Evolutionary conservation across 2,888 invertebrate species (phyloP).

Genomic region (Drosophila tanythrix): DNA sequence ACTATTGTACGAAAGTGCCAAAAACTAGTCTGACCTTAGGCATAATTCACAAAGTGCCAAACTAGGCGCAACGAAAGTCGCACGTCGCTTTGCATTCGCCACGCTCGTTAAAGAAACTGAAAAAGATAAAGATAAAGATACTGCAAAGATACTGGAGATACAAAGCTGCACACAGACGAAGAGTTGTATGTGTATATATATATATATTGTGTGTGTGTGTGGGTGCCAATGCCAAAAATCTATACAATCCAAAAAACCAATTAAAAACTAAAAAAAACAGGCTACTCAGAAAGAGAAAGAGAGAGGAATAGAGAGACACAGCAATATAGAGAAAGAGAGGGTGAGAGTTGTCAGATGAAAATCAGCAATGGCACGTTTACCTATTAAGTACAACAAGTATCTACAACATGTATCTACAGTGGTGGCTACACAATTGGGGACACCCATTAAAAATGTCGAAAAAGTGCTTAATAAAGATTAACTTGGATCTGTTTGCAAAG

Average conservation of each 20-base stretch:
- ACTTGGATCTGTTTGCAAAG: background rate
- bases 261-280: slow-evolving; percentile 40
- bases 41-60: slow-evolving; percentile 40
- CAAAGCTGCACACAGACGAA: slow-evolving; percentile 15
- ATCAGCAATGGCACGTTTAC: slow-evolving; percentile 37
- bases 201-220: slow-evolving; percentile 18
- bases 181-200: slow-evolving; percentile 33
- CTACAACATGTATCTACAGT: slow-evolving; percentile 34
- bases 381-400: slow-evolving; percentile 64
- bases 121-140: slow-evolving; percentile 39
- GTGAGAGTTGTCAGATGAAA: slow-evolving; percentile 30
- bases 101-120: slow-evolving; percentile 49
- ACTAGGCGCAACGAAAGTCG: slow-evolving; percentile 63
- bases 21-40: slow-evolving; percentile 35
- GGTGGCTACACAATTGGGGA: background rate
- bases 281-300: background rate
- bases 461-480: background rate
- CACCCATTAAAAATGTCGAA: background rate
- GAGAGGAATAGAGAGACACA: slow-evolving; percentile 1
- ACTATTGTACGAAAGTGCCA: slow-evolving; percentile 14
- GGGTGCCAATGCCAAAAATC: slow-evolving; percentile 61
- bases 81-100: slow-evolving; percentile 59
- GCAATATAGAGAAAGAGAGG: background rate
- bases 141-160: slow-evolving; percentile 27
- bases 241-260: slow-evolving; percentile 41